phyloP scores from a whole-genome alignment of 2,113 vertebrate genomes.

The Tychaedon coryphoeus region DNA sequence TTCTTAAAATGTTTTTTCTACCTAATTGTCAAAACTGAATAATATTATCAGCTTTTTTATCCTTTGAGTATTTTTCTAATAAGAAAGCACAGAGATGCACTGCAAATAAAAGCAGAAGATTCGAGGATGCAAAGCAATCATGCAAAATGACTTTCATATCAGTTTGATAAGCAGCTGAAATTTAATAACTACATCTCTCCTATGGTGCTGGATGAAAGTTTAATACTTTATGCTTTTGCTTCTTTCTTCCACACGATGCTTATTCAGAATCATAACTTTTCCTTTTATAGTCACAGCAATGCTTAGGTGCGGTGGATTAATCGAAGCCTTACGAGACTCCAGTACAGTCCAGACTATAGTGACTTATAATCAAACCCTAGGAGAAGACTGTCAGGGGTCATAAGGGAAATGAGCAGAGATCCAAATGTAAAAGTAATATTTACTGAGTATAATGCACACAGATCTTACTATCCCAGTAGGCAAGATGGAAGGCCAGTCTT shows the following conservation, averaged over 20 bases:
- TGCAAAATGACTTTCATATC: slow-evolving; percentile 86
- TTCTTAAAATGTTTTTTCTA: slow-evolving; percentile 76
- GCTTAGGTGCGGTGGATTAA: slow-evolving; percentile 62
- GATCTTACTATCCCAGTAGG: slow-evolving; percentile 8
- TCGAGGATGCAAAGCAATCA: slow-evolving; percentile 81
- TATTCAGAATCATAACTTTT: slow-evolving; percentile 71
- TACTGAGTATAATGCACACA: slow-evolving; percentile 6
- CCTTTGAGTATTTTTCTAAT: slow-evolving; percentile 87
- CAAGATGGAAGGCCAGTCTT: slow-evolving; percentile 23
- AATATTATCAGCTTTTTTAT: slow-evolving; percentile 84
- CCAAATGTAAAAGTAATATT: slow-evolving; percentile 30
- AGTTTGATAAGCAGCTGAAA: slow-evolving; percentile 86
- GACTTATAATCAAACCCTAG: background rate
- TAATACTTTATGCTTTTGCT: slow-evolving; percentile 78
- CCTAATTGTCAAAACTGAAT: slow-evolving; percentile 85
- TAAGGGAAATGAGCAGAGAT: slow-evolving; percentile 35
- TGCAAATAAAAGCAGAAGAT: slow-evolving; percentile 83
- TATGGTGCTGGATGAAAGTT: slow-evolving; percentile 80
- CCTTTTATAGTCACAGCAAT: slow-evolving; percentile 66
- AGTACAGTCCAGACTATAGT: slow-evolving; percentile 1
- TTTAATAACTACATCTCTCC: slow-evolving; percentile 86
- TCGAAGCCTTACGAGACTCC: slow-evolving; percentile 41
- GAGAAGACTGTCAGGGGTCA: slow-evolving; percentile 1
- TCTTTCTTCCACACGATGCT: slow-evolving; percentile 70
- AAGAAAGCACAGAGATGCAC: slow-evolving; percentile 79